Base-by-base conservation (phyloP, 92 coral and sea anemone genomes). In the Palythoa caribaeorum region DNA sequence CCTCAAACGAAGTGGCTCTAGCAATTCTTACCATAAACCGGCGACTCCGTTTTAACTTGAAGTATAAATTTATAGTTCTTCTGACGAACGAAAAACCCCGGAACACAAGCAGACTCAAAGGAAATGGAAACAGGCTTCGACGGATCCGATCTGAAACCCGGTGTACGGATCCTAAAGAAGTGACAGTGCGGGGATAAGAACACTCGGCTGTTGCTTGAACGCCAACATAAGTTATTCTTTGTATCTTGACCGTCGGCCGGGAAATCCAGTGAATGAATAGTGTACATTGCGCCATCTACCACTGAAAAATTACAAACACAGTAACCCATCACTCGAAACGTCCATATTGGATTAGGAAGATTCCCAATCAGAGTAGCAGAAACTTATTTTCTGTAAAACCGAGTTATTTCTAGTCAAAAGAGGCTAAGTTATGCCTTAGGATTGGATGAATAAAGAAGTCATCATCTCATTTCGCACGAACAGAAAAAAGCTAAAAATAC, bases 211-310 rank as follows among this genome's bases (percentile, higher is more conserved):
- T 89, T 79, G 1, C 87, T 86, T 54, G 92, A 92, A 76, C 98
- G 92, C 98, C 98, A 95, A 60, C 98, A 95, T 20, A 91, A 92
- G 62, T 95, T 95, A 36, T 91, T 81, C 17, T 59, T 37, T n/a
- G 95, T 92, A 36, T 91, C 92, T 44, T 95, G 98, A 36, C 86
- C 86, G 17, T 88, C 91, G 15, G 98, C 98, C n/a, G 98, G 98
- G 40, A 93, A 92, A 76, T 95, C 95, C 66, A 95, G 71, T 20
- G 98, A 92, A 71, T 95, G 90, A 6, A 95, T 76, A 28, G 89
- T 89, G 78, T 95, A 95, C 66, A 88, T 40, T 2, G 90, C 92
- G 3, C 98, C 96, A 38, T 85, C 80, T 4, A 95, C 93, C 73
- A 95, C 98, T 95, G 81, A 19, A 66, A 78, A n/a, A 47, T 47